These are phyloP conservation scores for Orchesella cincta DNA, from an alignment of 1,140 invertebrate genomes.

Conservation along the genomic window DNA sequence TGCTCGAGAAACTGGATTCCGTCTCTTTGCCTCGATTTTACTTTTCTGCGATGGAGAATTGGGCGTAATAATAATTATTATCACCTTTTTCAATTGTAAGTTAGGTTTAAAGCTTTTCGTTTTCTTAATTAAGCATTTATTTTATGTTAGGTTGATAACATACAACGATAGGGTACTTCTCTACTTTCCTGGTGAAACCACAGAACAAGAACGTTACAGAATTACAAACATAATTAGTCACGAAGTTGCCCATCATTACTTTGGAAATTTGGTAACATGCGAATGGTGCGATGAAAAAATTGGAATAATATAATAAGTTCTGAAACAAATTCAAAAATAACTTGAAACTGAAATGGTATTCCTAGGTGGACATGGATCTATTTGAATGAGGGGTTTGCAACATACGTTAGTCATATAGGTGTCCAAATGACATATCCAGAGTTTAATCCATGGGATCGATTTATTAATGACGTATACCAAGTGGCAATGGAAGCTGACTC, in stretches of 20 bases:
- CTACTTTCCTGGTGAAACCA: conserved; percentile 24
- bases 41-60: conserved; percentile 40
- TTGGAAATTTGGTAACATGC: conserved; percentile 18
- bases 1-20: conserved; percentile 32
- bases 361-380: conserved; percentile 30
- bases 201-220: not conserved
- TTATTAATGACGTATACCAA: conserved; percentile 26
- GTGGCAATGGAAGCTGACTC: conserved; percentile 32
- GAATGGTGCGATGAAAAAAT: not conserved
- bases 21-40: conserved; percentile 36
- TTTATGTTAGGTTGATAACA: not conserved
- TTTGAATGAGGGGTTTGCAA: conserved; percentile 24
- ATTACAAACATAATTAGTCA: conserved; percentile 7
- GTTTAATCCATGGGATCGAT: conserved; percentile 23
- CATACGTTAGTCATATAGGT: not conserved
- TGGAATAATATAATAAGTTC: not conserved
- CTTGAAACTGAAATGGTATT: conserved; percentile 18
- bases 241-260: conserved; percentile 18
- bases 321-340: not conserved
- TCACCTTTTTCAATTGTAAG: not conserved
- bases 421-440: conserved; percentile 26
- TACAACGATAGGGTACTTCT: conserved; percentile 13
- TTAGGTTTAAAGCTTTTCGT: not conserved
- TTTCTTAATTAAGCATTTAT: not conserved
- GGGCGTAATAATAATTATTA: too few relatives aligned